Percentiles rank a stretch among this genome's conserved stretches.
These are phyloP conservation scores for Mandrillus leucophaeus DNA, from an alignment of 2,113 vertebrate genomes.

Conservation along the genomic window DNA sequence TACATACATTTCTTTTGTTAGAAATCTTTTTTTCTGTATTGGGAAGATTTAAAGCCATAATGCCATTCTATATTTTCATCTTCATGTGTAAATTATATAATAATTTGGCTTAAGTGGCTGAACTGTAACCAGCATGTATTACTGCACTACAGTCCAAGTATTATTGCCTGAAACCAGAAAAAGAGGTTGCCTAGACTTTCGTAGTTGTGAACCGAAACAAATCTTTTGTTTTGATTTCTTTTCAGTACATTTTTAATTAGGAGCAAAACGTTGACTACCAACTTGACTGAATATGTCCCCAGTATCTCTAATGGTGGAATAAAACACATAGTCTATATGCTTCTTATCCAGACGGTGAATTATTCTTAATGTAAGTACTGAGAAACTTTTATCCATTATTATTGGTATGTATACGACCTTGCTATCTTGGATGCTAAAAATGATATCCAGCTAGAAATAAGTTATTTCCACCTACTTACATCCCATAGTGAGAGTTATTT, in stretches of 20 bases:
- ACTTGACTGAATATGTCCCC: neutral
- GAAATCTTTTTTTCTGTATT: neutral
- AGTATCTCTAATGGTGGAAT: neutral
- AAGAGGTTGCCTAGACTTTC: neutral
- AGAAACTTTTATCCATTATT: neutral
- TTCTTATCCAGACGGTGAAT: neutral
- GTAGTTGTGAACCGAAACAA: neutral
- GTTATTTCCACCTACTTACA: neutral
- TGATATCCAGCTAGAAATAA: neutral
- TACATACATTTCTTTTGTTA: neutral
- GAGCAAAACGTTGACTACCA: neutral
- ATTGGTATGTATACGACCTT: neutral
- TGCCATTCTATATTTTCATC: neutral
- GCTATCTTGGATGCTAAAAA: neutral
- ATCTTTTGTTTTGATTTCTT: neutral
- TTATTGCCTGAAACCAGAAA: neutral
- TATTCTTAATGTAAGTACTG: neutral
- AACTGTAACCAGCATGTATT: slow-evolving; percentile 29
- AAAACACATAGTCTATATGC: neutral
- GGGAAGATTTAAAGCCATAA: neutral
- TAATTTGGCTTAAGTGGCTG: neutral
- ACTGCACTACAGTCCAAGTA: neutral
- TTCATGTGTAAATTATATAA: slow-evolving; percentile 21
- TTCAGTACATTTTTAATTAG: slow-evolving; percentile 19
- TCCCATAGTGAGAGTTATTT: neutral